Evolutionary conservation across 2,888 invertebrate species (phyloP), one percentile per base, ranked within the genome.

Genomic region (Scaptodrosophila latifasciaeformis): DNA sequence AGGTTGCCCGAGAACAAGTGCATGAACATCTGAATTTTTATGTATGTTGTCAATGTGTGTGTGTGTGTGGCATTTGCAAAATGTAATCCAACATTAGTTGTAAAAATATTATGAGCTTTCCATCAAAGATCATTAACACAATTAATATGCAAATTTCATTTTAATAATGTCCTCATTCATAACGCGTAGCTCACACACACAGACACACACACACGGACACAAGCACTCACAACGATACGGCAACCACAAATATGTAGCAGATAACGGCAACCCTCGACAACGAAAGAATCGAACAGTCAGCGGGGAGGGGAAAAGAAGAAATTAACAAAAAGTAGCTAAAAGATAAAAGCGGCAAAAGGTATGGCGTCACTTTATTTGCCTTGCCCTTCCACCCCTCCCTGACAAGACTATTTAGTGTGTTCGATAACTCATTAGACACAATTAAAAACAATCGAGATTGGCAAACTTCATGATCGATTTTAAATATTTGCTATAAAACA

Each of bases 351-450:
- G 74, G 66, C 72, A 65, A 77, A 66, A n/a, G n/a, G 74, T 49
- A 72, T 72, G 77, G 72, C 77, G 72, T 72, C 72, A 74, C 77
- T 68, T 52, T 65, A 59, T 52, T 66, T 59, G 12, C 34, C 48
- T 17, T 27, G 35, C 40, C 19, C 35, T 39, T 43, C 55, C 50
- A 44, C 44, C 43, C 42, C 51, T 49, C 65, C 37, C 48, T 44
- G 40, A 50, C 48, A 50, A 31, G 45, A 40, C 17, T 5, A 10
- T 13, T 12, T 1, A n/a, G 2, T 34, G 9, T 42, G 46, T 66
- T 58, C 69, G 62, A 55, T 70, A 75, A 74, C 71, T 74, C 77
- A 72, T 74, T 72, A 77, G 70, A 68, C 56, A 44, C 49, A 49
- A 61, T 48, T 55, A 49, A 49, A 55, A 55, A 66, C 60, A 59